phyloP scores from a whole-genome alignment of 1,140 invertebrate genomes.

The Zaprionus taronus region DNA sequence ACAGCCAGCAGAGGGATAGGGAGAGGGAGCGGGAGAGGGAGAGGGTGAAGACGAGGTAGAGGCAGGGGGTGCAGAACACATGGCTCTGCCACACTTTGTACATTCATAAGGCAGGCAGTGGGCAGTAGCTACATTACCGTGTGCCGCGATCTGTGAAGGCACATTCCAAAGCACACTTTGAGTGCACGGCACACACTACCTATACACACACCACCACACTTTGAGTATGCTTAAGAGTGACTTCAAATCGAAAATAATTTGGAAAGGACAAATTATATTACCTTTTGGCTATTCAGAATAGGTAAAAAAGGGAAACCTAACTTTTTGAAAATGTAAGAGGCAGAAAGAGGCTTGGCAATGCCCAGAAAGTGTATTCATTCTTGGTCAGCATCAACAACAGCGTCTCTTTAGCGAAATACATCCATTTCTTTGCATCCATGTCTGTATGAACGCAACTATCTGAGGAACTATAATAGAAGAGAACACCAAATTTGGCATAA shows the following conservation, averaged over 20 bases:
- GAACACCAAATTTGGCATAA: background rate
- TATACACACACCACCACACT: constrained; percentile 10
- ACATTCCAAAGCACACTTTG: constrained; percentile 79
- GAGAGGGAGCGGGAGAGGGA: background rate
- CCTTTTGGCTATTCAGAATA: background rate
- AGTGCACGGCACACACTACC: constrained; percentile 22
- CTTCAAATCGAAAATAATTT: background rate
- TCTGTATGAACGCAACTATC: background rate
- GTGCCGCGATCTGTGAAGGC: constrained; percentile 80
- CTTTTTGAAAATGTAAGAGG: background rate
- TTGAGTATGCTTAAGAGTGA: background rate
- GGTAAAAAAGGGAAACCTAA: background rate
- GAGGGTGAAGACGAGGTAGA: background rate
- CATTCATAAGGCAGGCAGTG: constrained; percentile 34
- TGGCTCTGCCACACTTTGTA: constrained; percentile 72
- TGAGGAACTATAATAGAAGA: background rate
- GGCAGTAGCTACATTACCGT: constrained; percentile 65
- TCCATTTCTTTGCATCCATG: background rate
- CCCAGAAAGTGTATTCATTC: background rate
- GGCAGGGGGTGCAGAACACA: constrained; percentile 50
- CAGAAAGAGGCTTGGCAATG: background rate
- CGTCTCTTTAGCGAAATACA: background rate
- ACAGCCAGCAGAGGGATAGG: background rate
- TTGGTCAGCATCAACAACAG: too few species aligned
- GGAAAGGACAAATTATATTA: background rate